Base-by-base conservation (phyloP, 2,888 invertebrate genomes). In the Entomobrya multifasciata region DNA sequence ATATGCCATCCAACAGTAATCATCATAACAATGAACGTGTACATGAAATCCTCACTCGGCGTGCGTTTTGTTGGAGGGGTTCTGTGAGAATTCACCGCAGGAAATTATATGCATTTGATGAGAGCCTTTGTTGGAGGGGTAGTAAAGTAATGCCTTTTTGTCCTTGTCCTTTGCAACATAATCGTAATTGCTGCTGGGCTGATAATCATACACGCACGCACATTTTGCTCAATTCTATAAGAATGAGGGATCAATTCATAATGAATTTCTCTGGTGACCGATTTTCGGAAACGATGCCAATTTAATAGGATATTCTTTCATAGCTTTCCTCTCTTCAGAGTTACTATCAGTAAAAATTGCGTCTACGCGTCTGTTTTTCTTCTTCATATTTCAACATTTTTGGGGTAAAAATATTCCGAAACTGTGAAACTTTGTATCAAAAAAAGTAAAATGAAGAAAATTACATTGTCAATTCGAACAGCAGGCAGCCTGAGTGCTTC, bases 71-170 rank as follows among this genome's bases (percentile, higher is more conserved):
- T 74, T 13, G 22, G 20, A 74, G 84, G 52, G 57, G 84, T 67
- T 41, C 11, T 80, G 80, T 49, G 74, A 65, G 86, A 74, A 74
- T 80, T 80, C 86, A 60, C 70, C 86, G 30, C 86, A 86, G 79
- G 80, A 80, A 80, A 86, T 86, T 86, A 74, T 79, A 74, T 77
- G 41, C 57, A 78, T 84, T 55, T 17, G 22, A 77, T 22, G 65
- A 49, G 36, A 52, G 20, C 77, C 30, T 52, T 25, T 70, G n/a
- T 49, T 27, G 47, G 8, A 36, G 36, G 36, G 8, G 36, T 52
- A 17, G 36, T 11, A 52, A 70, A 17, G 36, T 11, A 52, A 70
- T 47, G 44, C 52, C 36, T 49, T 62, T 74, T 81, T 44, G 70
- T 70, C 81, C 81, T 72, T 62, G 22, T 55, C 41, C 52, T 70